Evolutionary conservation across 2,113 vertebrate genomes (phyloP).

Genomic region (Phycodurus eques): DNA sequence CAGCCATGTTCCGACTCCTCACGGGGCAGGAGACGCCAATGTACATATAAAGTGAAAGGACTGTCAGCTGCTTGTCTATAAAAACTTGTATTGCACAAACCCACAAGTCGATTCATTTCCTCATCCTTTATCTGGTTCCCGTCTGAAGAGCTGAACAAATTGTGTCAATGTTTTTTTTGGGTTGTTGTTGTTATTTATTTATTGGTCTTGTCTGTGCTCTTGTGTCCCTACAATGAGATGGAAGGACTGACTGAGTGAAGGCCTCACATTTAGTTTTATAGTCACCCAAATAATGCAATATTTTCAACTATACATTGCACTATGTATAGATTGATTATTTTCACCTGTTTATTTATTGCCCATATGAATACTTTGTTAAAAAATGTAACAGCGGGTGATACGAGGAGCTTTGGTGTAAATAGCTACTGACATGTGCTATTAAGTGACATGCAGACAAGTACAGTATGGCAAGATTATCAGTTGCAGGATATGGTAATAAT

Average conservation of each 20-base stretch:
- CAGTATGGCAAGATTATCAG: slow-evolving; percentile 35
- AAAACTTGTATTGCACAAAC: not conserved
- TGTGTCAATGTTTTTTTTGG: slow-evolving; percentile 16
- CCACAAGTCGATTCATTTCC: not conserved
- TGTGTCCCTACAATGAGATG: slow-evolving; percentile 31
- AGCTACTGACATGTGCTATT: slow-evolving; percentile 42
- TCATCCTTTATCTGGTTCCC: slow-evolving; percentile 39
- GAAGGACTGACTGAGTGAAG: slow-evolving; percentile 33
- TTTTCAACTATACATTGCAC: slow-evolving; percentile 45
- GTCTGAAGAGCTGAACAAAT: slow-evolving; percentile 43
- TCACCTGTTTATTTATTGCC: slow-evolving; percentile 65
- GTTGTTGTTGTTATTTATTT: slow-evolving; percentile 52
- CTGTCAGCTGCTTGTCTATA: not conserved
- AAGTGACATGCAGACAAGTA: slow-evolving; percentile 29
- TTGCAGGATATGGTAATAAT: slow-evolving; percentile 21
- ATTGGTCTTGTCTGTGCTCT: slow-evolving; percentile 70
- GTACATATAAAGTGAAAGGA: slow-evolving; percentile 82
- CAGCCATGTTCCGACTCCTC: slow-evolving; percentile 98
- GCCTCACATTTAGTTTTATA: slow-evolving; percentile 61
- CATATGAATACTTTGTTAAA: slow-evolving; percentile 68
- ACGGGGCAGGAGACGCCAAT: slow-evolving; percentile 96
- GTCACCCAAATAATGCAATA: slow-evolving; percentile 65
- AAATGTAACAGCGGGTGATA: slow-evolving; percentile 25
- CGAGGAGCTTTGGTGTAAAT: slow-evolving; percentile 55
- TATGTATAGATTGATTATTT: slow-evolving; percentile 48